Percentiles rank a stretch among this genome's conserved stretches.
Conservation (phyloP, 2,113 vertebrate genomes). For the Neodon shergylaensis region DNA sequence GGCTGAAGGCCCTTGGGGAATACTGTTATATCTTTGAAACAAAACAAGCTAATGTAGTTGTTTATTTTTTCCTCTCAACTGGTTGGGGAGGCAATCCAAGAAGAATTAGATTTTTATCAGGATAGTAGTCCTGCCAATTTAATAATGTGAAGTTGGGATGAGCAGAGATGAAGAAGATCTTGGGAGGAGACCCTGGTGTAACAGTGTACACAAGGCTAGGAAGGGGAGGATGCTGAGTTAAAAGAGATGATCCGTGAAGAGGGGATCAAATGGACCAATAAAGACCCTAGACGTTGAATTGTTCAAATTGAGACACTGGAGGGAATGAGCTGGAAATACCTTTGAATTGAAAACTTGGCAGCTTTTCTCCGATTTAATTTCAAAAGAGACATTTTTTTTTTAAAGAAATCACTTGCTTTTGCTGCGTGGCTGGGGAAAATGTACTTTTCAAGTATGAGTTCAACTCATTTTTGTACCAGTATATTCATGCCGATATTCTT, state of each 20-base stretch:
- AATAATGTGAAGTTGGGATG: not conserved
- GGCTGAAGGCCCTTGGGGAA: conserved; percentile 8
- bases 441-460: conserved; percentile 59
- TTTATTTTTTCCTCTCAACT: conserved; percentile 48
- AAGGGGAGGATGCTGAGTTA: not conserved
- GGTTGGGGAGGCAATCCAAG: not conserved
- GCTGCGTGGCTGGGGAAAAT: conserved; percentile 33
- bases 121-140: conserved; percentile 3
- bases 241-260: not conserved
- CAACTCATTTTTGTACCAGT: conserved; percentile 49
- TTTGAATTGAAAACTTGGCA: conserved; percentile 55
- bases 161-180: not conserved
- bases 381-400: conserved; percentile 52
- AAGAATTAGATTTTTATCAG: conserved; percentile 22
- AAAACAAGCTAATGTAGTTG: not conserved
- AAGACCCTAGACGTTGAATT: not conserved
- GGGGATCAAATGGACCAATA: not conserved
- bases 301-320: not conserved
- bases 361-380: conserved; percentile 51
- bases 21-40: not conserved
- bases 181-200: not conserved
- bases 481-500: conserved; percentile 60
- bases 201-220: not conserved
- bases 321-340: conserved; percentile 12
- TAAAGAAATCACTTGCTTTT: conserved; percentile 46